phyloP scores from a whole-genome alignment of 1,140 invertebrate genomes.

The Stegodyphus dumicola region DNA sequence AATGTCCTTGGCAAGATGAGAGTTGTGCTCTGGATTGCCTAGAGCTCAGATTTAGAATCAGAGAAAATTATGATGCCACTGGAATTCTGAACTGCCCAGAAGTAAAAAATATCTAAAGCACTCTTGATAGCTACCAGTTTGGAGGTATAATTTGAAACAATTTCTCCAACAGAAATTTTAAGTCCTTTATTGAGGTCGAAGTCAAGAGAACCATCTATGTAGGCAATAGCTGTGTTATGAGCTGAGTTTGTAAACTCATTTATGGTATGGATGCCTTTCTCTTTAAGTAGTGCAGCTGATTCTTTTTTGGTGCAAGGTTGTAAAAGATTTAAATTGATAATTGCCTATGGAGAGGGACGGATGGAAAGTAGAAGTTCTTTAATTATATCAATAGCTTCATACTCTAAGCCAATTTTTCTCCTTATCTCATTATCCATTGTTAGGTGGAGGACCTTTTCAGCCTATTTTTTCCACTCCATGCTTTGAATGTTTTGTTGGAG shows the following conservation, averaged over 20 bases:
- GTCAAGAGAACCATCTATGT: slow-evolving; percentile 14
- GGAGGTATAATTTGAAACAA: slow-evolving; percentile 25
- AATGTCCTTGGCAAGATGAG: slow-evolving; percentile 1
- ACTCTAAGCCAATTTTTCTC: neutral
- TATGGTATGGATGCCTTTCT: neutral
- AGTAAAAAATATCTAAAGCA: slow-evolving; percentile 7
- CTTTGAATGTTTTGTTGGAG: neutral
- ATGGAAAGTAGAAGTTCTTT: neutral
- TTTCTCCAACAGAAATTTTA: slow-evolving; percentile 15
- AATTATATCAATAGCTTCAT: no score
- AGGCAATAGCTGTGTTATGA: slow-evolving; percentile 12
- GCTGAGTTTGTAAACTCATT: slow-evolving; percentile 6
- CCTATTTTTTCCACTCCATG: neutral
- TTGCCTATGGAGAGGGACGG: slow-evolving; percentile 17
- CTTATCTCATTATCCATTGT: neutral
- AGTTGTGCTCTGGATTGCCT: slow-evolving; percentile 1
- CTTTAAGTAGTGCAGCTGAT: neutral
- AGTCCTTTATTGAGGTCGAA: neutral
- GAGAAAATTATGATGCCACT: neutral
- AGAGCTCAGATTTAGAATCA: slow-evolving; percentile 6
- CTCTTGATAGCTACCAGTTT: slow-evolving; percentile 13
- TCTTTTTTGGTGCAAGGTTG: slow-evolving; percentile 35
- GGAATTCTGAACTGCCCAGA: neutral
- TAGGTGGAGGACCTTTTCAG: slow-evolving; percentile 18
- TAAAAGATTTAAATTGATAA: slow-evolving; percentile 16